Evolutionary conservation across 2,113 vertebrate genomes (phyloP).

Genomic region (Trichomycterus rosablanca): DNA sequence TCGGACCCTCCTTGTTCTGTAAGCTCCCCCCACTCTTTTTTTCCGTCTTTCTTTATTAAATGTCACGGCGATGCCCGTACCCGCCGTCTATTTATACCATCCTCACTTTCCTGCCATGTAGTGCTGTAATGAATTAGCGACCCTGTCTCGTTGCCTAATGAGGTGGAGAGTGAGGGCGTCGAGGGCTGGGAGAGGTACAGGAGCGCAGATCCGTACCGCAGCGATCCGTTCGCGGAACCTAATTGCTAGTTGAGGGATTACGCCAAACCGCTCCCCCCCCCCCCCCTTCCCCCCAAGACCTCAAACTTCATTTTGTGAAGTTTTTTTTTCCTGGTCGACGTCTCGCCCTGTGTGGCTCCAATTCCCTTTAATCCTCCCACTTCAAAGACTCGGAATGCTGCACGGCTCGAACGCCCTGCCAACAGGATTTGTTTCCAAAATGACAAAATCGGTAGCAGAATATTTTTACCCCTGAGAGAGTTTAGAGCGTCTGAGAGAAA

Average conservation of each 20-base stretch:
- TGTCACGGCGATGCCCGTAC: neutral
- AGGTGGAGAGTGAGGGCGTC: slow-evolving; percentile 23
- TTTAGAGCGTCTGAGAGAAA: neutral
- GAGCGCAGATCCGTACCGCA: slow-evolving; percentile 18
- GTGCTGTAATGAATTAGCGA: slow-evolving; percentile 23
- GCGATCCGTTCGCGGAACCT: slow-evolving; percentile 25
- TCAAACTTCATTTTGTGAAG: slow-evolving; percentile 29
- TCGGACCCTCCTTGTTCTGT: too few species aligned
- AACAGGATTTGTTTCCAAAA: slow-evolving; percentile 36
- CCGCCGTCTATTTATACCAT: neutral
- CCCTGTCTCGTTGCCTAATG: slow-evolving; percentile 30
- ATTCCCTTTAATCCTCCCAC: slow-evolving; percentile 39
- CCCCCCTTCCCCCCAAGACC: slow-evolving; percentile 33
- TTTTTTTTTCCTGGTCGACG: slow-evolving; percentile 1
- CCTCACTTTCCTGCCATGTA: neutral
- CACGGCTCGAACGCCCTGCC: slow-evolving; percentile 34
- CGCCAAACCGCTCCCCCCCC: slow-evolving; percentile 21
- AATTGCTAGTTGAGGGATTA: slow-evolving; percentile 34
- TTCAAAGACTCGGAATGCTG: slow-evolving; percentile 36
- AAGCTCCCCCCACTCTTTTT: neutral
- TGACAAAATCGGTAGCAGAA: slow-evolving; percentile 34
- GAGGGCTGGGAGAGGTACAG: neutral
- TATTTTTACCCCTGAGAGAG: slow-evolving; percentile 13
- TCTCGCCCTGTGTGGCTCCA: slow-evolving; percentile 27
- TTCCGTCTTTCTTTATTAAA: neutral